A percentile compares a stretch with the other conserved stretches of the same genome.
Conservation (phyloP, 1,140 invertebrate species). For the Chrysopa pallens region DNA sequence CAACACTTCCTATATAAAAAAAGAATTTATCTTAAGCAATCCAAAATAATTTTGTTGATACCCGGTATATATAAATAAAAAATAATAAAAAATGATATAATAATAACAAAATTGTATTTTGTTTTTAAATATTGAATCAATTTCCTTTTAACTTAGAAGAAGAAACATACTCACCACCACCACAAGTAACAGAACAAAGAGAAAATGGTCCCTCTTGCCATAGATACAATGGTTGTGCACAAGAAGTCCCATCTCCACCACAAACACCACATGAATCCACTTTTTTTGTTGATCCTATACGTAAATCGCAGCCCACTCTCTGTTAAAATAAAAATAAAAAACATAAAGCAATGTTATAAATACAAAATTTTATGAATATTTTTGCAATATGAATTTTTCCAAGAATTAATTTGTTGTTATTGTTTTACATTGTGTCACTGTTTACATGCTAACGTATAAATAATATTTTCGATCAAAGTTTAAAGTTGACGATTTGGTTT, state of each 20-base stretch:
- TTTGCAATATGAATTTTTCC: background rate
- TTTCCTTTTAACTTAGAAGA: too few relatives aligned
- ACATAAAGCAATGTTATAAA: slow-evolving; percentile 4
- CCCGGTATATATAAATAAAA: too few relatives aligned
- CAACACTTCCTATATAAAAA: too few relatives aligned
- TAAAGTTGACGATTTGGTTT: too few relatives aligned
- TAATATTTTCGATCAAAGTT: too few relatives aligned
- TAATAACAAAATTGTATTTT: too few relatives aligned
- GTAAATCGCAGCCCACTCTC: slow-evolving; percentile 79
- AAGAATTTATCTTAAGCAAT: too few relatives aligned
- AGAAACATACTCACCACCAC: slow-evolving; percentile 85
- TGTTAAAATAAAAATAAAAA: slow-evolving; percentile 34
- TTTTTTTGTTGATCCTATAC: slow-evolving; percentile 64
- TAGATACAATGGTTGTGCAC: slow-evolving; percentile 56
- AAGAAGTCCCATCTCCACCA: slow-evolving; percentile 72
- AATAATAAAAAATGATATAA: too few relatives aligned
- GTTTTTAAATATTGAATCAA: too few relatives aligned
- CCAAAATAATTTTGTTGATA: too few relatives aligned
- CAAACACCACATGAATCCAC: slow-evolving; percentile 80
- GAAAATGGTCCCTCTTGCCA: slow-evolving; percentile 68
- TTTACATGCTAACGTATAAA: too few relatives aligned
- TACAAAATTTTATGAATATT: background rate
- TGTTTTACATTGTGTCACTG: too few relatives aligned
- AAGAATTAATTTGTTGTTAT: background rate
- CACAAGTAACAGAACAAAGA: slow-evolving; percentile 74